Percentiles rank a stretch among this genome's conserved stretches.
phyloP scores from a whole-genome alignment of 2,797 vertebrate species.

The Peromyscus melanophrys region DNA sequence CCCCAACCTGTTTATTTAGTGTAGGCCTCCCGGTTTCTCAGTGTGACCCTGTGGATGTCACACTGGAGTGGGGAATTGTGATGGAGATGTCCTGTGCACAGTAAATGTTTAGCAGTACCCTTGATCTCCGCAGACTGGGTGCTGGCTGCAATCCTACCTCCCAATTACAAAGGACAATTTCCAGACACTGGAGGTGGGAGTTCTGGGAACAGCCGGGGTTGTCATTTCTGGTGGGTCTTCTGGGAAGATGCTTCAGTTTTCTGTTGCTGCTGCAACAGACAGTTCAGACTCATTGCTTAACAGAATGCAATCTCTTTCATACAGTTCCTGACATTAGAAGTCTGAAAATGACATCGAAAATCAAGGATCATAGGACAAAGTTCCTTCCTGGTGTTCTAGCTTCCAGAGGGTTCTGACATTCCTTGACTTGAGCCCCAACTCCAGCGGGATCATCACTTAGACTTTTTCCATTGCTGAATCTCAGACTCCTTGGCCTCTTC shows the following conservation, averaged over 20 bases:
- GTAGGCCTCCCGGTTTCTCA: not conserved
- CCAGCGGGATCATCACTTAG: not conserved
- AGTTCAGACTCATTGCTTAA: not conserved
- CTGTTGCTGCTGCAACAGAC: not conserved
- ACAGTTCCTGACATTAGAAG: not conserved
- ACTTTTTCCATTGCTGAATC: not conserved
- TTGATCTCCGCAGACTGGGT: not conserved
- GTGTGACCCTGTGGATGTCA: not conserved
- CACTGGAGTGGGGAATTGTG: not conserved
- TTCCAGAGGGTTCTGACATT: not conserved
- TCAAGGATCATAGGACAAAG: too few relatives aligned
- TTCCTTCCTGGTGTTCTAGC: not conserved
- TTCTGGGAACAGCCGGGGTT: not conserved
- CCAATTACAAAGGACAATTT: not conserved
- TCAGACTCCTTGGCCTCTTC: not conserved
- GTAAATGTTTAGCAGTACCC: not conserved
- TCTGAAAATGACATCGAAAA: not conserved
- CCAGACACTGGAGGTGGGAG: not conserved
- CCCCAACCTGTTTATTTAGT: not conserved
- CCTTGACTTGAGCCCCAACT: not conserved
- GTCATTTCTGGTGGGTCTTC: not conserved
- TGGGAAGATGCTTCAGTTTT: not conserved
- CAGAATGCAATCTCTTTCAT: not conserved
- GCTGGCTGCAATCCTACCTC: not conserved
- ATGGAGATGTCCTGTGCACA: not conserved